Evolutionary conservation across 2,113 vertebrate genomes (phyloP), one percentile per base, ranked within the genome.

Genomic region (Callopanchax toddi): DNA sequence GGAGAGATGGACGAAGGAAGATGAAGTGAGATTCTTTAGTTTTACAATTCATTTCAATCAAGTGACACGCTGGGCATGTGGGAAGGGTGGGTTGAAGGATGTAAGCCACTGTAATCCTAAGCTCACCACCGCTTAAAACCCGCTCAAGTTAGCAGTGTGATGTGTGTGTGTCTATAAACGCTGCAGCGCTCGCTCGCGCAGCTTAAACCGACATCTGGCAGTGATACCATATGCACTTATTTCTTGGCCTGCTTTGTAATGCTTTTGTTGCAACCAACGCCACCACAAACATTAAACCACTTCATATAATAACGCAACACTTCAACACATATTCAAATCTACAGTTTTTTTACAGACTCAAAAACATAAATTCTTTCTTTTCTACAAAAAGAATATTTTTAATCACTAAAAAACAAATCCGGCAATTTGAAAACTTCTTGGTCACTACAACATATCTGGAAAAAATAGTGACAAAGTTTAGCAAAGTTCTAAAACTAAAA

Each of bases 21-120:
- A 77, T 66, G 68, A 77, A 63, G 36, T 70, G 78, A 79, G 89
- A 88, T 67, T 66, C 73, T 68, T 87, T 40, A 46, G 39, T 87
- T 68, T 82, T 74, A 82, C 90, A 92, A 85, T 75, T 82, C 86
- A 84, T 89, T 93, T 91, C 81, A 91, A 76, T 81, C 76, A 84
- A 91, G 79, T 71, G 88, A 89, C 91, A 81, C 76, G 48, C 73
- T 76, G 83, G 76, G 84, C 16, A 50, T 45, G 43, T 68, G 62
- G 63, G 64, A 52, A 60, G 64, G 73, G 26, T 53, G 73, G 93
- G 90, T 93, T 86, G 92, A 89, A 92, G 91, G 84, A 93, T 88
- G 83, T 89, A 94, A 94, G 39, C 85, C 88, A 84, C 84, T 91
- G 89, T 95, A 96, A 95, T 94, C 89, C 89, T 87, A 71, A 17